Conservation (phyloP, 2,888 invertebrate species). For the Schizaphis graminum region DNA sequence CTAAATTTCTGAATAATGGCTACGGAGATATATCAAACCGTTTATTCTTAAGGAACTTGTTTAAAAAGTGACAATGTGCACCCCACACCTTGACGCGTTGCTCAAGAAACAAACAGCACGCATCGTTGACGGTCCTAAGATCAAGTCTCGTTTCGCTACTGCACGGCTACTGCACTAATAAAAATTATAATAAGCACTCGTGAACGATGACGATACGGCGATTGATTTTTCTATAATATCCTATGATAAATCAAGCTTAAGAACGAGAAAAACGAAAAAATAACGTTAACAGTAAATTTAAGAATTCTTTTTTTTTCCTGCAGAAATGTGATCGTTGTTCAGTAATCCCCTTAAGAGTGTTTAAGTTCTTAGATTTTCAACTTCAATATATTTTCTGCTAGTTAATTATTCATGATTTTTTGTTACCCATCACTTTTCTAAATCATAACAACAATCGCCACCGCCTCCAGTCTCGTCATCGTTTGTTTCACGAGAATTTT, state of each 20-base stretch:
- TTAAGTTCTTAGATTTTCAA: no score
- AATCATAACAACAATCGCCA: no score
- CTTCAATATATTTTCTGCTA: no score
- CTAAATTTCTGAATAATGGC: background rate
- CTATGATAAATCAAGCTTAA: background rate
- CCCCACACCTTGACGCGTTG: background rate
- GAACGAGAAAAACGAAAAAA: background rate
- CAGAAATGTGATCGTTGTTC: no score
- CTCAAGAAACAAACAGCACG: background rate
- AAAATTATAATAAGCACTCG: background rate
- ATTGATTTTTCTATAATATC: background rate
- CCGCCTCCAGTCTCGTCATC: no score
- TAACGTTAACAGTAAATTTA: no score
- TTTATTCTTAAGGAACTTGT: background rate
- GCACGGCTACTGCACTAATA: no score
- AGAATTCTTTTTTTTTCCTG: no score
- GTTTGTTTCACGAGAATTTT: no score
- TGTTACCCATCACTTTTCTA: no score
- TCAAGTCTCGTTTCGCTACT: background rate
- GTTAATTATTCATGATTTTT: no score
- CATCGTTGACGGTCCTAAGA: background rate
- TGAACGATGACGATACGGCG: background rate
- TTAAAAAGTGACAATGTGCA: background rate
- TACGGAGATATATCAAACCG: background rate
- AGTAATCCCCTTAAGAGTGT: no score